Conservation (phyloP, 2,888 invertebrate genomes). For the Tipula unca region DNA sequence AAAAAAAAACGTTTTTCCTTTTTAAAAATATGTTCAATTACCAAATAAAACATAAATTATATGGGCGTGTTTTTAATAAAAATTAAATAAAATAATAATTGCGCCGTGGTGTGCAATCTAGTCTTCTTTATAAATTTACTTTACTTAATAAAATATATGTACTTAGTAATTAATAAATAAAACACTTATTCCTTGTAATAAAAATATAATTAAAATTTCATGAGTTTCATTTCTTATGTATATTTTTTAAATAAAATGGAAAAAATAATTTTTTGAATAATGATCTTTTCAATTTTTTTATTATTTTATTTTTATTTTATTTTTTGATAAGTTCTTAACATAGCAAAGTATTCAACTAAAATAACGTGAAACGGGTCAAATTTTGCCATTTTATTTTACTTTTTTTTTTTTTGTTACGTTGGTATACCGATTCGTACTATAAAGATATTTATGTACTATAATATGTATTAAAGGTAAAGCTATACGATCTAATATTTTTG, state of each 20-base stretch:
- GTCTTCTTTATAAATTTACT: not conserved
- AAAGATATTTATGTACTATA: too few species aligned
- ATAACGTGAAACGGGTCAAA: not conserved
- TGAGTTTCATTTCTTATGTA: not conserved
- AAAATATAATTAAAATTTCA: not conserved
- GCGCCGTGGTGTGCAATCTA: not conserved
- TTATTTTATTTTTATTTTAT: not conserved
- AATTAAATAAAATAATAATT: not conserved
- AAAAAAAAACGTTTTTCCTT: not conserved
- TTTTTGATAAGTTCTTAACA: not conserved
- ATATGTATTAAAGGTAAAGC: too few species aligned
- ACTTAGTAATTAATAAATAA: not conserved
- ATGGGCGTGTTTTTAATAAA: not conserved
- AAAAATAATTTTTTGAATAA: not conserved
- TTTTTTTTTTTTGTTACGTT: not conserved
- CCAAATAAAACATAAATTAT: not conserved
- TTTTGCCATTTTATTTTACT: not conserved
- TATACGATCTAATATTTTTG: too few species aligned
- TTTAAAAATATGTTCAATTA: not conserved
- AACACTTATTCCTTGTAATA: constrained; percentile 1
- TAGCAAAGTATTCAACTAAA: constrained; percentile 8
- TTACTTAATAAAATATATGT: not conserved
- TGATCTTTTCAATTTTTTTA: not conserved
- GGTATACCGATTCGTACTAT: not conserved
- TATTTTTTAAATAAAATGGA: not conserved